A percentile compares a stretch with the other conserved stretches of the same genome.
phyloP scores from a whole-genome alignment of 2,888 invertebrate species.

The Pegoplata infirma region DNA sequence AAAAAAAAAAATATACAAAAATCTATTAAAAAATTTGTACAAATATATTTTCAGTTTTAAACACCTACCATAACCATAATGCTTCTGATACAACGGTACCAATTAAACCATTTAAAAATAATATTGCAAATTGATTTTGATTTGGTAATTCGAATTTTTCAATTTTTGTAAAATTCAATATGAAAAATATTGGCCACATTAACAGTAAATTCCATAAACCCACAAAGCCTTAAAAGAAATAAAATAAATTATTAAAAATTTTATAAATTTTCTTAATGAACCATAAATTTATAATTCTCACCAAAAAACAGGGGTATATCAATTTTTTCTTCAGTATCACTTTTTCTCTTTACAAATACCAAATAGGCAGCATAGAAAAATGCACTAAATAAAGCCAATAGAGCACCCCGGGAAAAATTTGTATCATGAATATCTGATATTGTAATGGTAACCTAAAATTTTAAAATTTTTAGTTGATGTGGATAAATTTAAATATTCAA shows the following conservation, averaged over 20 bases:
- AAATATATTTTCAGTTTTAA: background rate
- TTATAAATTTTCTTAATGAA: no score
- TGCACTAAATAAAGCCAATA: constrained; percentile 91
- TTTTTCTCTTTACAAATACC: constrained; percentile 90
- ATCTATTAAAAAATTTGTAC: background rate
- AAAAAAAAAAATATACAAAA: background rate
- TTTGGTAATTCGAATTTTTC: constrained; percentile 93
- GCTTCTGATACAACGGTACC: constrained; percentile 95
- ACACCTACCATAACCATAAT: constrained; percentile 93
- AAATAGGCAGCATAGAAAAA: constrained; percentile 94
- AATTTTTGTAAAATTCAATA: constrained; percentile 88
- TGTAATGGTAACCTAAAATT: constrained; percentile 85
- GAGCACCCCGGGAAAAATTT: constrained; percentile 86
- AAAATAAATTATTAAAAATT: constrained; percentile 37
- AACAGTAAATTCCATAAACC: constrained; percentile 93
- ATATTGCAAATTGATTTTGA: constrained; percentile 87
- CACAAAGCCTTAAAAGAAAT: constrained; percentile 87
- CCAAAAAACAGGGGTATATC: constrained; percentile 98
- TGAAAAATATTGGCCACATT: constrained; percentile 93
- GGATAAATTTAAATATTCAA: background rate
- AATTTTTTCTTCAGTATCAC: constrained; percentile 94
- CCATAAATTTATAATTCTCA: constrained; percentile 77
- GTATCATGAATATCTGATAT: constrained; percentile 86
- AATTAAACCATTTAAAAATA: constrained; percentile 91
- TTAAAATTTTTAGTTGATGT: background rate